These are phyloP conservation scores for Charadrius vociferus DNA, from an alignment of 2,113 vertebrate genomes.

Conservation along the genomic window DNA sequence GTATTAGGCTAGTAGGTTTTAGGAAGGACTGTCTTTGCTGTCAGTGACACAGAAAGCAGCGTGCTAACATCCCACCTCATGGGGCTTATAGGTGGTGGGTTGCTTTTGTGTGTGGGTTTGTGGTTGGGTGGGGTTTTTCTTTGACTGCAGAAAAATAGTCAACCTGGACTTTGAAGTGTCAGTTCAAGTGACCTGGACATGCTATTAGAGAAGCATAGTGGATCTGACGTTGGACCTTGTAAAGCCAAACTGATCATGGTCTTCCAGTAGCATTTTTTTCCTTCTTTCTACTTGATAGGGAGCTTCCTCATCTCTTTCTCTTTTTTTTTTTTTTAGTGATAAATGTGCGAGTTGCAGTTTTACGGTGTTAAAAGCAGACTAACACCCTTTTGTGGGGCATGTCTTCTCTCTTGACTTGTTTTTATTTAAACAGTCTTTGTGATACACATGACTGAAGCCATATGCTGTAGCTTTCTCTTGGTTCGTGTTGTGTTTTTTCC, in stretches of 20 bases:
- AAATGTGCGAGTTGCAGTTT: background rate
- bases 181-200: background rate
- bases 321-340: too few relatives aligned
- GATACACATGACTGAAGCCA: background rate
- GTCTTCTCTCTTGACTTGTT: background rate
- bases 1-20: background rate
- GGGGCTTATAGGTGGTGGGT: background rate
- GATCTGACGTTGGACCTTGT: background rate
- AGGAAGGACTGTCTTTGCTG: background rate
- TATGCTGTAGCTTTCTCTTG: background rate
- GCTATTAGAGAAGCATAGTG: background rate
- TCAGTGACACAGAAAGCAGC: background rate
- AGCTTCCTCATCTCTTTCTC: background rate
- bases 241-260: background rate
- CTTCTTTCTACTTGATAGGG: background rate
- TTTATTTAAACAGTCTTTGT: background rate
- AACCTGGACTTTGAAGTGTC: background rate
- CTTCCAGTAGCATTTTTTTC: background rate
- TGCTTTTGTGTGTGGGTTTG: background rate
- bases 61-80: background rate
- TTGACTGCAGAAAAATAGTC: background rate
- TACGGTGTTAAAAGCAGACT: conserved; percentile 12
- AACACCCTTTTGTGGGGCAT: background rate
- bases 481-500: background rate
- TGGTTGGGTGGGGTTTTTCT: background rate